Evolutionary conservation across 2,113 vertebrate species (phyloP), one percentile per base, ranked within the genome.

Genomic region (Neotragus pygmaeus): DNA sequence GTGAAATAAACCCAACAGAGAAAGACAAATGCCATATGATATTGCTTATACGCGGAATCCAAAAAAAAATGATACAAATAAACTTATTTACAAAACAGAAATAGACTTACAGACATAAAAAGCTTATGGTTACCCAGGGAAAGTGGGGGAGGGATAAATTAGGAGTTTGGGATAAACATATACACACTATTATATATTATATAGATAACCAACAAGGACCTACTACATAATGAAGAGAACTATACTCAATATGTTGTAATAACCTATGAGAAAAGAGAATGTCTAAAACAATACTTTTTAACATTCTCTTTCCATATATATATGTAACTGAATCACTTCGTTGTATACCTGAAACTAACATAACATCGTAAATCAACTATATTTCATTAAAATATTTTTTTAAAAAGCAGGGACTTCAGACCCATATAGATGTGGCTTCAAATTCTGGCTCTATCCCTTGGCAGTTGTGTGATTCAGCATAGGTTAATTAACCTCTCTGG

Each of bases 371-470:
- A 78, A 49, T 78, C 27, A 30, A 78, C 75, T 30, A 45, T 47
- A 47, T 78, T 47, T 78, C 43, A 30, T 47, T 17, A 77, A 47
- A 17, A 77, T 30, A 2, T 1, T 1, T 47, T 47, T 43, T 75
- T 30, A 0, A 0, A 66, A 45, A 64, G 5, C 39, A 27, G 0
- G 19, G 75, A 27, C 53, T 57, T 77, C 6, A 8, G 15, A 57
- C 45, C 3, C 33, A 57, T 17, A 19, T 0, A 47, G 21, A 70
- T 2, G 0, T 28, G 43, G 51, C 49, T 83, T 80, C n/a, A 45
- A 25, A 66, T 75, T 21, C 8, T 28, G 60, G 19, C 58, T 66
- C 47, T n/a, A n/a, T 80, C 9, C 9, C 36, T 60, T 13, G 49
- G 49, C 21, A 30, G 51, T 77, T 60, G n/a, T 58, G 86, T 89